These are phyloP conservation scores for Mormoops blainvillei DNA, from an alignment of 2,113 vertebrate genomes.

Conservation along the genomic window DNA sequence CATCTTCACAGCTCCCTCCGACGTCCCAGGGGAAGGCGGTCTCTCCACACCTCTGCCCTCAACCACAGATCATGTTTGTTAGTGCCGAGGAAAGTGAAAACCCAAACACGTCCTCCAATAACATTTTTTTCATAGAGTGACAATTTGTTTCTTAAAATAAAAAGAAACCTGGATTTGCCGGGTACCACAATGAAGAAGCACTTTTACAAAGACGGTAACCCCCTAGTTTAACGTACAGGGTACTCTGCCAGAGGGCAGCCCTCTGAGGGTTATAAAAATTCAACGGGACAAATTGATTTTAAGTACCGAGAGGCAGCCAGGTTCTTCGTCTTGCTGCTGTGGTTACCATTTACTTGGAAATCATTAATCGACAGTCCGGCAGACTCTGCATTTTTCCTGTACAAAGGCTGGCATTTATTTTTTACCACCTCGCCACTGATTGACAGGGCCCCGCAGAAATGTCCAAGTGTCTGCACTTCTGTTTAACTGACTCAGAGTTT, in stretches of 20 bases:
- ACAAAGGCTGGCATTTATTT: constrained; percentile 11
- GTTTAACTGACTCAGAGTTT: background rate
- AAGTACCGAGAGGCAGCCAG: background rate
- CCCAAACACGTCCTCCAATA: background rate
- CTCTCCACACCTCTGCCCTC: background rate
- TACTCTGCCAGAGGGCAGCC: background rate
- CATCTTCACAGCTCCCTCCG: too few relatives aligned
- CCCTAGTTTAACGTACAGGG: background rate
- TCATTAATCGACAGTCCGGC: constrained; percentile 20
- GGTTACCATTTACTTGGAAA: background rate
- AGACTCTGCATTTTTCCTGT: background rate
- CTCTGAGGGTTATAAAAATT: background rate
- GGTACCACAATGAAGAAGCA: background rate
- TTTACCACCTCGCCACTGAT: background rate
- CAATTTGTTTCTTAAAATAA: background rate
- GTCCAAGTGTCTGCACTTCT: background rate
- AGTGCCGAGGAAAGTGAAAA: background rate
- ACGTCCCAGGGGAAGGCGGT: accelerated
- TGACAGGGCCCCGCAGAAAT: background rate
- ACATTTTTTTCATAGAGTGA: background rate
- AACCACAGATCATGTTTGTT: background rate
- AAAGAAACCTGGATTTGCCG: background rate
- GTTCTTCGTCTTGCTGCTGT: background rate
- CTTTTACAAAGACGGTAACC: background rate
- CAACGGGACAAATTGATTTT: background rate